A percentile compares a stretch with the other conserved stretches of the same genome.
Conservation (phyloP, 2,888 invertebrate genomes). For the Ochropleura leucogaster region DNA sequence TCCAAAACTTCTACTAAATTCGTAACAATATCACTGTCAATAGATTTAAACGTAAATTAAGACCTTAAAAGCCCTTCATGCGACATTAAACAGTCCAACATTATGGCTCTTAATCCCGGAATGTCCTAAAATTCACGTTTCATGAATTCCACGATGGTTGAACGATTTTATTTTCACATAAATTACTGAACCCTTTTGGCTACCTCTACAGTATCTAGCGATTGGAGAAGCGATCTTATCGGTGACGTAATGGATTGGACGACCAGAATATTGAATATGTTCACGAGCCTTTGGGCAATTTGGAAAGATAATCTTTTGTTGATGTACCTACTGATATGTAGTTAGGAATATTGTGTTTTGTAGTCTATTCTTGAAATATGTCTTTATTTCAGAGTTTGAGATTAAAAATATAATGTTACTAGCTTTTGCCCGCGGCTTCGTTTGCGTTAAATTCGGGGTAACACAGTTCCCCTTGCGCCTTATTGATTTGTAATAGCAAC, state of each 20-base stretch:
- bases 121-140: conserved; percentile 62
- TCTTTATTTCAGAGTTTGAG: background rate
- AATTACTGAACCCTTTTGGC: conserved; percentile 63
- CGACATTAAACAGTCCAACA: conserved; percentile 59
- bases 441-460: no score
- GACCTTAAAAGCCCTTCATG: conserved; percentile 44
- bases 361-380: background rate
- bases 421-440: no score
- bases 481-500: no score
- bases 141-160: conserved; percentile 59
- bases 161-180: conserved; percentile 64
- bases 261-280: conserved; percentile 67
- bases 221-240: conserved; percentile 66
- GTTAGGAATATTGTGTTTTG: conserved; percentile 14
- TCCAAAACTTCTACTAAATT: conserved; percentile 3
- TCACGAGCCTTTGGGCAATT: conserved; percentile 50
- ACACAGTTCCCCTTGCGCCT: no score
- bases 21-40: conserved; percentile 15
- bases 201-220: conserved; percentile 53
- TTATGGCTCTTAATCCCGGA: conserved; percentile 58
- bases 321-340: conserved; percentile 13
- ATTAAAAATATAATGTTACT: background rate
- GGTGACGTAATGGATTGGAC: conserved; percentile 67
- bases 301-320: conserved; percentile 60
- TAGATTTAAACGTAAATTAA: conserved; percentile 51